These are phyloP conservation scores for Erebia palarica DNA, from an alignment of 2,888 invertebrate species.

Conservation along the genomic window DNA sequence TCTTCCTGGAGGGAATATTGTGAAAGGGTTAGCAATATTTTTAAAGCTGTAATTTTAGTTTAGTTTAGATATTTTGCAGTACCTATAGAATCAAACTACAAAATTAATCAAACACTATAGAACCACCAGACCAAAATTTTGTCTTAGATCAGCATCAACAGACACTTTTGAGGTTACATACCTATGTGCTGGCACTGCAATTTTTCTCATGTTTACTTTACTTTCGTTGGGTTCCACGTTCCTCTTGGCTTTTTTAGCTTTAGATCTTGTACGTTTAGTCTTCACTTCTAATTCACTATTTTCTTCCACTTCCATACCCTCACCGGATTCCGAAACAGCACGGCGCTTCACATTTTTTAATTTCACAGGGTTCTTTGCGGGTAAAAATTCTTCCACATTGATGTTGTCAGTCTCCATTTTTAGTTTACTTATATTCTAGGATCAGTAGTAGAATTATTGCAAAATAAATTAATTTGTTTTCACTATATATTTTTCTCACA, in stretches of 20 bases:
- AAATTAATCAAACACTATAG: too few relatives aligned
- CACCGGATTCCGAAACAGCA: slow-evolving; percentile 74
- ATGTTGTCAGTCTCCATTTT: slow-evolving; percentile 77
- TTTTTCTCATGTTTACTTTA: slow-evolving; percentile 85
- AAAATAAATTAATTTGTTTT: slow-evolving; percentile 36
- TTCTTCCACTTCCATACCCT: slow-evolving; percentile 86
- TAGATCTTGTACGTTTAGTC: slow-evolving; percentile 64
- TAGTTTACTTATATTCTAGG: slow-evolving; percentile 4
- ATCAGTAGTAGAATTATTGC: slow-evolving; percentile 1
- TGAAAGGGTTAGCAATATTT: too few relatives aligned
- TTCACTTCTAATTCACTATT: slow-evolving; percentile 83
- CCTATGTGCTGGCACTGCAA: slow-evolving; percentile 95
- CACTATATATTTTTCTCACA: slow-evolving; percentile 52
- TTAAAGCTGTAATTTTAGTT: too few relatives aligned
- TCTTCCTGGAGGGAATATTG: too few relatives aligned
- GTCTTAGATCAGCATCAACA: background rate
- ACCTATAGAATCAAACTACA: too few relatives aligned
- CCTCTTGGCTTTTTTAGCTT: slow-evolving; percentile 70
- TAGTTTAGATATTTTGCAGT: too few relatives aligned
- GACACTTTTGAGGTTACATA: slow-evolving; percentile 55
- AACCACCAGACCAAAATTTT: too few relatives aligned
- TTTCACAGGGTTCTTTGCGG: slow-evolving; percentile 74
- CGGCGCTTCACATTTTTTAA: slow-evolving; percentile 79
- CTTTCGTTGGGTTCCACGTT: slow-evolving; percentile 76
- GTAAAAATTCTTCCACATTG: slow-evolving; percentile 77